These are phyloP conservation scores for Zalophus californianus DNA, from an alignment of 2,797 vertebrate genomes.

Conservation along the genomic window DNA sequence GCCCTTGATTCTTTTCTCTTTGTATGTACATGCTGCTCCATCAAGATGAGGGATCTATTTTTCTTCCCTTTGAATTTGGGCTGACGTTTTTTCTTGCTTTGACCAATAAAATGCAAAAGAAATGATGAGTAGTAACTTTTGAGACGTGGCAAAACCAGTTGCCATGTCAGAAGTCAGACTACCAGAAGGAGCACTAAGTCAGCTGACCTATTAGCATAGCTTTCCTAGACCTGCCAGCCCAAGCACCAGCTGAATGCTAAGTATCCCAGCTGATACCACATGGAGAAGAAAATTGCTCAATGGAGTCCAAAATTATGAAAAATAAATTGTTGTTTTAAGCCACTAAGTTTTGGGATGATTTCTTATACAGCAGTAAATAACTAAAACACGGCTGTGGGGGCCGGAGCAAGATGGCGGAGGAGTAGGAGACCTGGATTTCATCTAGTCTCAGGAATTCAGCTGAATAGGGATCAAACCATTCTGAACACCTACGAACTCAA, in stretches of 20 bases:
- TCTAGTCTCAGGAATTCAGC: too few relatives aligned
- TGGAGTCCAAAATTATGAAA: constrained; percentile 2
- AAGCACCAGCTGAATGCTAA: not conserved
- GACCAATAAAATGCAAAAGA: not conserved
- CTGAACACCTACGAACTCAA: too few relatives aligned
- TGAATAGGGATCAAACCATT: too few relatives aligned
- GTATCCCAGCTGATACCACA: not conserved
- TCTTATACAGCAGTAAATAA: not conserved
- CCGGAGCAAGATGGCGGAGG: too few relatives aligned
- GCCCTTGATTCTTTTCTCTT: not conserved
- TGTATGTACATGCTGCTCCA: not conserved
- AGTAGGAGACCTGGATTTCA: too few relatives aligned
- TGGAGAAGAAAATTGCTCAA: not conserved
- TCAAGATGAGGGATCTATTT: not conserved
- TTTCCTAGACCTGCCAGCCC: not conserved
- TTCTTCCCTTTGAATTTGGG: not conserved
- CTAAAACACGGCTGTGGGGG: not conserved
- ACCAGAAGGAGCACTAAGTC: not conserved
- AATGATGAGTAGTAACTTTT: not conserved
- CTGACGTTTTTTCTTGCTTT: not conserved
- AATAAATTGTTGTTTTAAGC: constrained; percentile 4
- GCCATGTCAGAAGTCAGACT: not conserved
- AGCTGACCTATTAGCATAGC: not conserved
- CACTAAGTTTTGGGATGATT: constrained; percentile 23
- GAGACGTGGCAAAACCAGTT: not conserved